phyloP scores from a whole-genome alignment of 2,113 vertebrate species.

The Penelope pileata region DNA sequence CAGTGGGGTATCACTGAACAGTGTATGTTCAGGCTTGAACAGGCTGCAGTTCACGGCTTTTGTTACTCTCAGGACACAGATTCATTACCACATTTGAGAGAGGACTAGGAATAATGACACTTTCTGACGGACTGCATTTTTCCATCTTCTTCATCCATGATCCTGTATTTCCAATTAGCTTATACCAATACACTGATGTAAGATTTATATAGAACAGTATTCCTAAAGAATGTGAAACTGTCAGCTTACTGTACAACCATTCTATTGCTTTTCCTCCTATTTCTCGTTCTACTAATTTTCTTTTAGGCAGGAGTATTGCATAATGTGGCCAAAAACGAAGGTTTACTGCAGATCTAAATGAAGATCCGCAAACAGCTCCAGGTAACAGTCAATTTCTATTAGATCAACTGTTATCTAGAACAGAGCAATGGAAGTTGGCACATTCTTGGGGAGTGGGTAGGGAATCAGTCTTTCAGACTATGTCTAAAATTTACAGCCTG shows the following conservation, averaged over 20 bases:
- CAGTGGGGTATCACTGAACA: background rate
- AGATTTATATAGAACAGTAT: background rate
- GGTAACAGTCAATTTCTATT: background rate
- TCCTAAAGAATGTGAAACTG: background rate
- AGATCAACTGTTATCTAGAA: background rate
- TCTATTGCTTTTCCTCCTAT: background rate
- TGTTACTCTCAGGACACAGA: background rate
- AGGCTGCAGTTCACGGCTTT: background rate
- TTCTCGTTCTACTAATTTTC: background rate
- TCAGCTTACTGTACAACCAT: background rate
- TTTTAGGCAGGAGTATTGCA: background rate
- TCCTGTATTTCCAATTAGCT: background rate
- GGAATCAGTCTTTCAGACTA: background rate
- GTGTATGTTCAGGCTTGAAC: background rate
- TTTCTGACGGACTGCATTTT: accelerated
- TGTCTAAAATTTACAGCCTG: background rate
- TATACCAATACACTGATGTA: background rate
- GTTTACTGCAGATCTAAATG: background rate
- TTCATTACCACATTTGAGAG: background rate
- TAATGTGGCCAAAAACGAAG: background rate
- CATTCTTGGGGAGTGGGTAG: background rate
- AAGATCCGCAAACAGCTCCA: background rate
- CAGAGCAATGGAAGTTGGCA: background rate
- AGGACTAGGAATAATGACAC: background rate
- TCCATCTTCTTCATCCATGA: accelerated